Base-by-base conservation (phyloP, 2,113 vertebrate species). In the Lethenteron camtschaticum region DNA sequence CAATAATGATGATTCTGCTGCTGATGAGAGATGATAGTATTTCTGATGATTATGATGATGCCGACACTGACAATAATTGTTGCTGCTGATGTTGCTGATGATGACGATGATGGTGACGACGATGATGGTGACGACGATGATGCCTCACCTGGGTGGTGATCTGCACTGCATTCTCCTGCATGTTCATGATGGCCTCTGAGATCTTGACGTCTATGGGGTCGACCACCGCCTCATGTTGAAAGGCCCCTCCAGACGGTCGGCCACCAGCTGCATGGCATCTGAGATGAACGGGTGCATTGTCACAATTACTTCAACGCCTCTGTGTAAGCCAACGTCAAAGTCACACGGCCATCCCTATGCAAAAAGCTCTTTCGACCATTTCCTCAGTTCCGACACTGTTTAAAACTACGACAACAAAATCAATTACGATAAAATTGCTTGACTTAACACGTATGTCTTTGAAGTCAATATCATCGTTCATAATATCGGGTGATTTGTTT, bases 151-250 rank as follows among this genome's bases (percentile, higher is more conserved):
- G 96, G 74, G 95, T 87, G 2, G 94, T 95, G 71, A 99, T 88
- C 69, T 94, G 90, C 77, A 95, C 83, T 74, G 91, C 96, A 78
- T 96, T 99, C 74, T 95, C 92, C 76, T 99, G 94, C 90, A 97
- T 96, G 79, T 95, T 96, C 94, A 99, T 99, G 74, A 97, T 99
- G 0, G 94, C 92, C 1, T 96, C 94, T 0, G 94, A 99, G 74
- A 99, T 88, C 75, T 97, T 96, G 72, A 99, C 92, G 1, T 99
- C 91, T 2, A 96, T 96, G 69, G 94, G 90, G 71, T 96, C 90
- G 84, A 96, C 86, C 72, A 99, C 86, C 0, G 90, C 84, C 75
- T 96, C 94, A 96, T 97, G 75, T 99, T 96, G 74, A 96, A 99
- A 9, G 94, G 94, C 8, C 92, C 94, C 70, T 95, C 94, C 1